Conservation (phyloP, 1,140 invertebrate species). For the Sminthurides bifidus region DNA sequence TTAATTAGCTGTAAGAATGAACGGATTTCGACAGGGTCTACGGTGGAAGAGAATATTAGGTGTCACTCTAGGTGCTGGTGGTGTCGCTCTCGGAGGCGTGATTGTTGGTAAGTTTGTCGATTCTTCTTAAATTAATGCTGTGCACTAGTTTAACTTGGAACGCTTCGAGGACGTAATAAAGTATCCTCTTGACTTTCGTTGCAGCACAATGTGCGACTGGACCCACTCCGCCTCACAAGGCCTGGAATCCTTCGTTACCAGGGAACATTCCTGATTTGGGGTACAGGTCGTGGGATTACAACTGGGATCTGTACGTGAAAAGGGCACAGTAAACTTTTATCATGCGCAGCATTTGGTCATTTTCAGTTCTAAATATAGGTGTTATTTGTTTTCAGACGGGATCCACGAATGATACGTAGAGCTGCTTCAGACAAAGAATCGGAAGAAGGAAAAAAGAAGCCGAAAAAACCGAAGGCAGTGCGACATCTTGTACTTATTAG, state of each 20-base stretch:
- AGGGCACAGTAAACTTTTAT: neutral
- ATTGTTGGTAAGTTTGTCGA: too few relatives aligned
- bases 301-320: slow-evolving; percentile 2
- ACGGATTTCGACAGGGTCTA: too few relatives aligned
- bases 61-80: too few relatives aligned
- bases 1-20: too few relatives aligned
- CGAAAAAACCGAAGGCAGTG: slow-evolving; percentile 53
- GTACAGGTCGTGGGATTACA: neutral
- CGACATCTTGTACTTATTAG: slow-evolving; percentile 81
- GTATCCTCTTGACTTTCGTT: too few relatives aligned
- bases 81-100: too few relatives aligned
- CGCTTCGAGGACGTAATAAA: too few relatives aligned
- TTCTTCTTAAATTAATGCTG: too few relatives aligned
- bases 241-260: neutral
- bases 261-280: neutral
- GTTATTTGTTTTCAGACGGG: slow-evolving; percentile 47
- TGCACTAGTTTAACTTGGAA: too few relatives aligned
- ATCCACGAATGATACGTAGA: slow-evolving; percentile 56
- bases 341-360: neutral
- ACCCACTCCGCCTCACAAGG: neutral
- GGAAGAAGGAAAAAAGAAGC: slow-evolving; percentile 29
- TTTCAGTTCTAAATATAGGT: neutral
- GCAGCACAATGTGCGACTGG: neutral
- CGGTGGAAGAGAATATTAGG: too few relatives aligned
- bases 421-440: neutral